Percentiles rank a stretch among this genome's conserved stretches.
phyloP scores from a whole-genome alignment of 2,888 invertebrate genomes.

The Eupithecia subumbrata region DNA sequence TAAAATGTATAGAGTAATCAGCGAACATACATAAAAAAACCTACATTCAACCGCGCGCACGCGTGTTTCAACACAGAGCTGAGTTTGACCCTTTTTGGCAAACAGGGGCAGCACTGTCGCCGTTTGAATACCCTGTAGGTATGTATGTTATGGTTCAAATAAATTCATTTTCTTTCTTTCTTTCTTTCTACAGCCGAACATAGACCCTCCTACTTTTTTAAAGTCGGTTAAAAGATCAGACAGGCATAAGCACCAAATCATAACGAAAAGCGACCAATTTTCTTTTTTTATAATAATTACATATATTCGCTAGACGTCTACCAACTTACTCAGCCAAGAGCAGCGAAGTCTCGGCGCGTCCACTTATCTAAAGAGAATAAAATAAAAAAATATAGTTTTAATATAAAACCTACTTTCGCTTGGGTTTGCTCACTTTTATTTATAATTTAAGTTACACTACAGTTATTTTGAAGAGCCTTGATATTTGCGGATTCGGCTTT shows the following conservation, averaged over 20 bases:
- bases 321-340: slow-evolving; percentile 45
- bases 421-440: slow-evolving; percentile 30
- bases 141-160: no score
- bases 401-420: slow-evolving; percentile 30
- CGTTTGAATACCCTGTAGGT: no score
- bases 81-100: no score
- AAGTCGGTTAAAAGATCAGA: neutral
- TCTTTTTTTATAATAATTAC: slow-evolving; percentile 26
- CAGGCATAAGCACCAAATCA: slow-evolving; percentile 12
- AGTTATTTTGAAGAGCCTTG: neutral
- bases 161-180: no score
- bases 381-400: slow-evolving; percentile 49
- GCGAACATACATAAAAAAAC: no score
- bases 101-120: no score
- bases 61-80: no score
- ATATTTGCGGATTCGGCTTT: neutral
- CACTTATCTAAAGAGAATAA: slow-evolving; percentile 52
- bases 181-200: no score
- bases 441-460: neutral
- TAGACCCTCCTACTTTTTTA: neutral
- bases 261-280: slow-evolving; percentile 32
- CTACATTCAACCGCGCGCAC: no score
- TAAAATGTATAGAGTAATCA: no score
- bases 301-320: slow-evolving; percentile 35
- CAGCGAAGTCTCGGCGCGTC: slow-evolving; percentile 46